These are phyloP conservation scores for Brenthis ino DNA, from an alignment of 2,888 invertebrate species.

Conservation along the genomic window DNA sequence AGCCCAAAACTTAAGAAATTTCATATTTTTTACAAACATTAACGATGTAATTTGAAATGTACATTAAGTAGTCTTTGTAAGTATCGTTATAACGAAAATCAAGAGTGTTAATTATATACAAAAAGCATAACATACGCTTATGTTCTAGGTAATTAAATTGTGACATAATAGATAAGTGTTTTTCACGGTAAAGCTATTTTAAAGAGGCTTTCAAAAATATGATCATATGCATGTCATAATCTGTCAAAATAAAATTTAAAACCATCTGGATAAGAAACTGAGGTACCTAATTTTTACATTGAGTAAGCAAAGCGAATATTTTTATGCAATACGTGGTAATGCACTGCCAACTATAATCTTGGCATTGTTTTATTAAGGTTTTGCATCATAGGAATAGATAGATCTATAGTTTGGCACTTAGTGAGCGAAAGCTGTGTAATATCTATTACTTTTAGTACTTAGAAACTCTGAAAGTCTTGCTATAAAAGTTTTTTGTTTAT, in stretches of 20 bases:
- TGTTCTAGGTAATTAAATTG: conserved; percentile 17
- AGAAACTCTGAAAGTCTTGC: background rate
- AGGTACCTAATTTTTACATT: background rate
- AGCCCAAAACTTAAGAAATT: too few species aligned
- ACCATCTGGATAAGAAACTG: background rate
- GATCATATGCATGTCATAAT: conserved; percentile 5
- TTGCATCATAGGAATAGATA: conserved; percentile 19
- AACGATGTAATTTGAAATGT: background rate
- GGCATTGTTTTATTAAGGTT: conserved; percentile 8
- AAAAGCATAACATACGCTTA: conserved; percentile 1
- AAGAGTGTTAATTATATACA: conserved; percentile 8
- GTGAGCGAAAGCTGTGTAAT: background rate
- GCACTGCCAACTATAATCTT: conserved; percentile 16
- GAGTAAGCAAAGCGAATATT: conserved; percentile 1
- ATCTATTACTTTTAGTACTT: background rate
- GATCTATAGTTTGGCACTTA: conserved; percentile 6
- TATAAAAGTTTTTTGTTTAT: background rate
- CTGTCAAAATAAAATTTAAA: conserved; percentile 7
- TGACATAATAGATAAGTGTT: conserved; percentile 19
- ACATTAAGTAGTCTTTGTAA: background rate
- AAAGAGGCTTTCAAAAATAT: conserved; percentile 12
- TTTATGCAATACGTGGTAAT: conserved; percentile 12
- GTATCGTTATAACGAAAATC: conserved; percentile 1
- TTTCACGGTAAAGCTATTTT: conserved; percentile 16
- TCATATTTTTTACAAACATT: background rate